Conservation (phyloP, 2,888 invertebrate species). For the Chloromyia formosa region DNA sequence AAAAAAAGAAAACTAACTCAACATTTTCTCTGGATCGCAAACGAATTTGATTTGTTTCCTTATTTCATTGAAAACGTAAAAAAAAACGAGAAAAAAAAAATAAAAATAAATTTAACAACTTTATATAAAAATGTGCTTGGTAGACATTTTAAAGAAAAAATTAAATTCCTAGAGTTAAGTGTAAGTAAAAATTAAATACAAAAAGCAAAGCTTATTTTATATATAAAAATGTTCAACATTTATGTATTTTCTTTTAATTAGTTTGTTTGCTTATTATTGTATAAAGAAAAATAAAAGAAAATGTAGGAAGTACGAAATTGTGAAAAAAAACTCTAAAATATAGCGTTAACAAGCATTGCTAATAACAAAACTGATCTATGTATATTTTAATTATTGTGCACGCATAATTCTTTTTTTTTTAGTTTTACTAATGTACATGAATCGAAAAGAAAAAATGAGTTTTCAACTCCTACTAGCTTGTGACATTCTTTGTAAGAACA, state of each 20-base stretch:
- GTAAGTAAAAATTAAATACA: background rate
- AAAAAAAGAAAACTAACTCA: no score
- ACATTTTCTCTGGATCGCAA: background rate
- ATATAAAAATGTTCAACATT: background rate
- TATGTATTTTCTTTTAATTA: slow-evolving; percentile 18
- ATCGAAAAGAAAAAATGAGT: slow-evolving; percentile 14
- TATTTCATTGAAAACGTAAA: background rate
- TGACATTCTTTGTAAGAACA: slow-evolving; percentile 35
- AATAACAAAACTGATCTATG: slow-evolving; percentile 1
- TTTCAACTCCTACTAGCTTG: slow-evolving; percentile 29
- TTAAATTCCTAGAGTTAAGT: slow-evolving; percentile 8
- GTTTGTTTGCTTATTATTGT: background rate
- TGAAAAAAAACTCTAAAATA: slow-evolving; percentile 9
- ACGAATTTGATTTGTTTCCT: background rate
- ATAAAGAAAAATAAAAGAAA: slow-evolving; percentile 10
- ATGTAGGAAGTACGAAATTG: background rate
- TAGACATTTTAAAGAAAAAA: slow-evolving; percentile 7
- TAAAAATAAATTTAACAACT: slow-evolving; percentile 17
- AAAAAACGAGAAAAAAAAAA: no score
- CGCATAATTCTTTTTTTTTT: slow-evolving; percentile 10
- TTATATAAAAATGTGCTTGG: slow-evolving; percentile 21
- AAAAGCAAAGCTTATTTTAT: slow-evolving; percentile 10
- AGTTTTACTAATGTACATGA: slow-evolving; percentile 31
- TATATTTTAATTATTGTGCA: slow-evolving; percentile 27
- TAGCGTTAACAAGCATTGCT: slow-evolving; percentile 12